Conservation (phyloP, 1,140 invertebrate species). For the Drosophila takahashii region DNA sequence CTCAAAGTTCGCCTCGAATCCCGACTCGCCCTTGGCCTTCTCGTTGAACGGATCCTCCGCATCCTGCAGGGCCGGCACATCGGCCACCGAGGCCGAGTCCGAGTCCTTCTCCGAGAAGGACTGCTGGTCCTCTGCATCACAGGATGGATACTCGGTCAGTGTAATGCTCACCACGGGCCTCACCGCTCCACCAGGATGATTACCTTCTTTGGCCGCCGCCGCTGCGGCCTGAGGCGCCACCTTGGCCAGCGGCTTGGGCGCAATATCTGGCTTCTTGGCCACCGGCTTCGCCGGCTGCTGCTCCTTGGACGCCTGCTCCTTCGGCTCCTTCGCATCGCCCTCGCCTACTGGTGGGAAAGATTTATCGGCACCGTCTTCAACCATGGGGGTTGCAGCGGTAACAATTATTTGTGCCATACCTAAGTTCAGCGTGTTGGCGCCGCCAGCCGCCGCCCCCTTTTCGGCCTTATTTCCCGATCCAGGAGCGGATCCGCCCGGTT, state of each 20-base stretch:
- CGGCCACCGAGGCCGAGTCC: slow-evolving; percentile 53
- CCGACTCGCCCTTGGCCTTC: slow-evolving; percentile 64
- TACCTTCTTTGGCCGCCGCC: slow-evolving; percentile 64
- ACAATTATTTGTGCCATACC: slow-evolving; percentile 94
- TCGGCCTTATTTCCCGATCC: slow-evolving; percentile 53
- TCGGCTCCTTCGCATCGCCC: slow-evolving; percentile 44
- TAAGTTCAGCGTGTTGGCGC: slow-evolving; percentile 85
- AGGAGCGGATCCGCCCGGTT: slow-evolving; percentile 32
- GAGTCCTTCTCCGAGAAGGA: slow-evolving; percentile 61
- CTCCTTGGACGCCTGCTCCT: slow-evolving; percentile 38
- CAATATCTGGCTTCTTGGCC: slow-evolving; percentile 72
- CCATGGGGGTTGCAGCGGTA: slow-evolving; percentile 94
- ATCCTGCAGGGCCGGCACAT: slow-evolving; percentile 66
- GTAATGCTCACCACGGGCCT: slow-evolving; percentile 55
- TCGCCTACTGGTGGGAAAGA: slow-evolving; percentile 84
- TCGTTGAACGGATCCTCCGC: slow-evolving; percentile 80
- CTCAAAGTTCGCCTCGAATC: slow-evolving; percentile 69
- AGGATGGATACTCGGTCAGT: slow-evolving; percentile 65
- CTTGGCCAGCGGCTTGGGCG: slow-evolving; percentile 80
- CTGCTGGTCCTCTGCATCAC: slow-evolving; percentile 72
- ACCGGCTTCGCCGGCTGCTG: slow-evolving; percentile 14
- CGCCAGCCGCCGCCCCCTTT: slow-evolving; percentile 72
- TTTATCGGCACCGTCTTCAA: slow-evolving; percentile 88
- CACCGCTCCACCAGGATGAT: slow-evolving; percentile 34
- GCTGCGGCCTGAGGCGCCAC: slow-evolving; percentile 81